These are phyloP conservation scores for Manacus vitellinus DNA, from an alignment of 2,113 vertebrate genomes.

Conservation along the genomic window DNA sequence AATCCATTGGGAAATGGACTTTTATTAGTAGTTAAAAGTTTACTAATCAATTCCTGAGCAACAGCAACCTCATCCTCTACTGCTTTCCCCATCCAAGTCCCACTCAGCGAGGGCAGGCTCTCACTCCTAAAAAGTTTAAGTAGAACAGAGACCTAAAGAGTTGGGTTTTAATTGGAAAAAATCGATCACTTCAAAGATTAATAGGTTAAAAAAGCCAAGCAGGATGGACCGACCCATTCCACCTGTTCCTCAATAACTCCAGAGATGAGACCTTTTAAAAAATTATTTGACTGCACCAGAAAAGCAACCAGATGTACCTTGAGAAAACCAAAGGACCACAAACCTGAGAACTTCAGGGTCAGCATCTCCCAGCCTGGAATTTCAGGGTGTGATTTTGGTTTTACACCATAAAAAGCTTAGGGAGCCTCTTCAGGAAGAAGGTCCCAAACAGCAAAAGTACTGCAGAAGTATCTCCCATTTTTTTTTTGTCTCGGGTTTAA, in stretches of 20 bases:
- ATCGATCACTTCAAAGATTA: not conserved
- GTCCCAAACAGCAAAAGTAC: not conserved
- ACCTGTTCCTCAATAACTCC: constrained; percentile 6
- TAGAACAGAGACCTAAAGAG: constrained; percentile 33
- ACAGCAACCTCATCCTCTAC: constrained; percentile 55
- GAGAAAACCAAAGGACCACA: not conserved
- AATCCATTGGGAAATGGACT: constrained; percentile 63
- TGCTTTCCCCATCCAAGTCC: constrained; percentile 25
- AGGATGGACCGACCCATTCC: constrained; percentile 1
- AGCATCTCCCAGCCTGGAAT: fast-evolving
- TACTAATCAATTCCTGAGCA: constrained; percentile 72
- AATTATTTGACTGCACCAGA: not conserved
- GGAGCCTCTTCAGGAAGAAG: not conserved
- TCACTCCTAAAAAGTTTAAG: not conserved
- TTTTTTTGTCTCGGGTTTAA: not conserved
- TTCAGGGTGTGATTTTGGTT: not conserved
- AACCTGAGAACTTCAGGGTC: constrained; percentile 25
- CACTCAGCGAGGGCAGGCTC: constrained; percentile 34
- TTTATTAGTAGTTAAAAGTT: constrained; percentile 69
- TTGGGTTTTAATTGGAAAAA: not conserved
- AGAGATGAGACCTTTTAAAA: not conserved
- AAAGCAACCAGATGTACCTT: not conserved
- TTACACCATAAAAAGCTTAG: not conserved
- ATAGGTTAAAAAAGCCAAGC: constrained; percentile 6
- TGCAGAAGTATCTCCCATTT: not conserved